These are phyloP conservation scores for Halichoerus grypus DNA, from an alignment of 2,113 vertebrate genomes.

Conservation along the genomic window DNA sequence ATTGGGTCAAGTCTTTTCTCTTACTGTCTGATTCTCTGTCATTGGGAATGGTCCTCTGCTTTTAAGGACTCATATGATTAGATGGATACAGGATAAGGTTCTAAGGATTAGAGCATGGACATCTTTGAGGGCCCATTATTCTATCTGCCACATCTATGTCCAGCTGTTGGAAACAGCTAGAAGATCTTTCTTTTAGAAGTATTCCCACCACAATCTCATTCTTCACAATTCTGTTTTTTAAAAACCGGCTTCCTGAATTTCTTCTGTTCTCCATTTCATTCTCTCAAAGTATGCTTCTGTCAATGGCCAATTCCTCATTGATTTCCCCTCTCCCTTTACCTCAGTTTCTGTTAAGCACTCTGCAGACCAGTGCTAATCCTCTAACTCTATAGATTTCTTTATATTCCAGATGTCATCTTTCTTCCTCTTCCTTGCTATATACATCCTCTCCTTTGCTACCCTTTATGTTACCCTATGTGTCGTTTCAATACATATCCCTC, in stretches of 20 bases:
- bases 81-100: neutral
- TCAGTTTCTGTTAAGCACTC: neutral
- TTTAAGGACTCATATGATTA: neutral
- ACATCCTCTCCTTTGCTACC: neutral
- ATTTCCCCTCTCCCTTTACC: neutral
- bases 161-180: conserved; percentile 31
- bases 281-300: neutral
- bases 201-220: neutral
- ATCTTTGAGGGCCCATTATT: neutral
- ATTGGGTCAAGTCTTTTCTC: neutral
- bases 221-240: neutral
- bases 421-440: neutral
- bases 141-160: neutral
- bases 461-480: neutral
- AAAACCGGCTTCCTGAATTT: neutral
- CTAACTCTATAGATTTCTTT: conserved; percentile 4
- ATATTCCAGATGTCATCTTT: conserved; percentile 6
- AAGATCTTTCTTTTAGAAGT: neutral
- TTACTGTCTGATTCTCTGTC: neutral
- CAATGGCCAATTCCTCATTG: neutral
- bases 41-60: neutral
- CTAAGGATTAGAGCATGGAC: neutral
- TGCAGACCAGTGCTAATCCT: neutral
- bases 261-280: conserved; percentile 6
- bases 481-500: neutral